Conservation (phyloP, 2,888 invertebrate genomes). For the Lobophora halterata region DNA sequence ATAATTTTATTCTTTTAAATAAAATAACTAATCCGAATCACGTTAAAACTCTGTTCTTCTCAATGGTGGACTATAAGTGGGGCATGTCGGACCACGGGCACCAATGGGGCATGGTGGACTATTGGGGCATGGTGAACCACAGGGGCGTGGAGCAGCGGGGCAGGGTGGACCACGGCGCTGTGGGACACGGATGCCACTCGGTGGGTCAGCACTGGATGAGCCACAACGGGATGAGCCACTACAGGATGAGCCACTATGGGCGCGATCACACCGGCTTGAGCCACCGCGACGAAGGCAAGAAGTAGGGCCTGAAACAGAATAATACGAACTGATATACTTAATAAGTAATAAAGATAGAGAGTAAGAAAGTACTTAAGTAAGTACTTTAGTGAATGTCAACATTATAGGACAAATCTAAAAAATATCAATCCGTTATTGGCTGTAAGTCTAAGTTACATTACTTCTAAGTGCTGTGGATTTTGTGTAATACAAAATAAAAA, state of each 20-base stretch:
- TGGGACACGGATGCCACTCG: conserved; percentile 19
- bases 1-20: conserved; percentile 17
- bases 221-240: conserved; percentile 42
- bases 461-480: too few relatives aligned
- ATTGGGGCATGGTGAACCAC: conserved; percentile 41
- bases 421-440: too few relatives aligned
- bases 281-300: conserved; percentile 63
- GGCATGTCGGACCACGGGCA: conserved; percentile 23
- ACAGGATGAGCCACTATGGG: conserved; percentile 59
- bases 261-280: conserved; percentile 61
- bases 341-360: too few relatives aligned
- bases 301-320: conserved; percentile 59
- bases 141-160: conserved; percentile 45
- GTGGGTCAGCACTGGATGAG: conserved; percentile 37
- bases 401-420: too few relatives aligned
- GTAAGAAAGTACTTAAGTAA: too few relatives aligned
- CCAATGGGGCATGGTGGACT: conserved; percentile 55
- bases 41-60: conserved; percentile 5
- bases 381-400: too few relatives aligned
- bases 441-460: too few relatives aligned
- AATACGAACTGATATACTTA: not conserved
- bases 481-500: too few relatives aligned
- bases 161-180: conserved; percentile 49
- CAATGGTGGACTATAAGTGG: conserved; percentile 61
- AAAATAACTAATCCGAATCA: conserved; percentile 6